These are phyloP conservation scores for Alethe castanea DNA, from an alignment of 2,113 vertebrate genomes.

Conservation along the genomic window DNA sequence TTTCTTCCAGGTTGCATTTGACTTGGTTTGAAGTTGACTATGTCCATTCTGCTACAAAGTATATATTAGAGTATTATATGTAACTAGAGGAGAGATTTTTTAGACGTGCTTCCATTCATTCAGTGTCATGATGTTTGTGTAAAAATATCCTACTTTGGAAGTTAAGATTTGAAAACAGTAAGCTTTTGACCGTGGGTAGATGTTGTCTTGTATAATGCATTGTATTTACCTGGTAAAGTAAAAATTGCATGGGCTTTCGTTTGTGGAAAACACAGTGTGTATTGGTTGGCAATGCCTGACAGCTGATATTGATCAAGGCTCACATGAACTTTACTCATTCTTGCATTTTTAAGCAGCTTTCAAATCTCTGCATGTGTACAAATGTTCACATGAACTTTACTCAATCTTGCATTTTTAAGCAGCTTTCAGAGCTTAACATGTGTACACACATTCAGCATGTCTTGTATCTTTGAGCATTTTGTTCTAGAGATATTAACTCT, in stretches of 20 bases:
- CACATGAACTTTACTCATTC: slow-evolving; percentile 62
- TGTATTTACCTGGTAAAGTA: slow-evolving; percentile 32
- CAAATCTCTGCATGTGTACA: slow-evolving; percentile 62
- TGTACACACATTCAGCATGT: slow-evolving; percentile 36
- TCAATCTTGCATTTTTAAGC: no score
- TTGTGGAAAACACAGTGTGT: slow-evolving; percentile 52
- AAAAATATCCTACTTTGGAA: neutral
- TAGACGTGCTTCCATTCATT: neutral
- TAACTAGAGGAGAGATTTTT: neutral
- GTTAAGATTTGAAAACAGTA: slow-evolving; percentile 1
- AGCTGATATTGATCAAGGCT: slow-evolving; percentile 70
- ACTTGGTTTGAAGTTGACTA: neutral
- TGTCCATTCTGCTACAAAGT: neutral
- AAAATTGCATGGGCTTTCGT: slow-evolving; percentile 30
- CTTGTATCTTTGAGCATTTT: slow-evolving; percentile 55
- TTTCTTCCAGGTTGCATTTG: neutral
- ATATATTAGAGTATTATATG: neutral
- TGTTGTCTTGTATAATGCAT: slow-evolving; percentile 48
- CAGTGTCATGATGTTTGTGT: neutral
- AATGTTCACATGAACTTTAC: slow-evolving; percentile 61
- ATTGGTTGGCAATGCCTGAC: slow-evolving; percentile 36
- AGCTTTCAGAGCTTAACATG: no score
- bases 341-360: slow-evolving; percentile 65
- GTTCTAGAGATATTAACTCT: slow-evolving; percentile 33
- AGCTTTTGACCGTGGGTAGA: slow-evolving; percentile 60